Evolutionary conservation across 2,113 vertebrate genomes (phyloP).

Genomic region (Cromileptes altivelis): DNA sequence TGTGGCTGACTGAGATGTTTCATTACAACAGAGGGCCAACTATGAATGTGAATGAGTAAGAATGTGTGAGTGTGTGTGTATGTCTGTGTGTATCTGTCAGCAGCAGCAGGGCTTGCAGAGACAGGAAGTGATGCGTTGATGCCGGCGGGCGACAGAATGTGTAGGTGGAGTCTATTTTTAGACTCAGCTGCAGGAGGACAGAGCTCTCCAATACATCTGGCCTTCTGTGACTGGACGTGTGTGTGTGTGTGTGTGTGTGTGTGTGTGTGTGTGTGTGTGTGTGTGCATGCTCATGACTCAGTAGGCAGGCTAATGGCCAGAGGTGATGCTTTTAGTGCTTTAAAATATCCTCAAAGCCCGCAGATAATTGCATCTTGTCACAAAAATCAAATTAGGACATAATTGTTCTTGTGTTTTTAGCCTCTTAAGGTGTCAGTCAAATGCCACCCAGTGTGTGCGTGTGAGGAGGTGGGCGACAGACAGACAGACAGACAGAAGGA

Average conservation of each 20-base stretch:
- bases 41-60: conserved; percentile 25
- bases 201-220: conserved; percentile 61
- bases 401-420: conserved; percentile 9
- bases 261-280: conserved; percentile 31
- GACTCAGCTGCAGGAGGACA: conserved; percentile 58
- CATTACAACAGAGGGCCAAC: conserved; percentile 5
- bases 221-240: background rate
- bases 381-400: conserved; percentile 7
- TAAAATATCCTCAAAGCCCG: conserved; percentile 23
- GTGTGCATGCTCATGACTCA: background rate
- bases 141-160: conserved; percentile 50
- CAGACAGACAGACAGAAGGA: conserved; percentile 9
- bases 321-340: conserved; percentile 37
- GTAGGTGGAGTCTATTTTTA: conserved; percentile 76
- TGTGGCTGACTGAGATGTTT: conserved; percentile 40
- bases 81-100: conserved; percentile 15
- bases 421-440: background rate
- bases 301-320: conserved; percentile 22
- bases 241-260: conserved; percentile 28
- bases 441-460: background rate
- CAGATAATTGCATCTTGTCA: conserved; percentile 28
- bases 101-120: conserved; percentile 46
- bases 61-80: conserved; percentile 19
- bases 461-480: background rate
- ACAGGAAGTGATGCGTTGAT: conserved; percentile 75